Evolutionary conservation across 2,888 invertebrate genomes (phyloP), one percentile per base, ranked within the genome.

Genomic region (Nomada ferruginata): DNA sequence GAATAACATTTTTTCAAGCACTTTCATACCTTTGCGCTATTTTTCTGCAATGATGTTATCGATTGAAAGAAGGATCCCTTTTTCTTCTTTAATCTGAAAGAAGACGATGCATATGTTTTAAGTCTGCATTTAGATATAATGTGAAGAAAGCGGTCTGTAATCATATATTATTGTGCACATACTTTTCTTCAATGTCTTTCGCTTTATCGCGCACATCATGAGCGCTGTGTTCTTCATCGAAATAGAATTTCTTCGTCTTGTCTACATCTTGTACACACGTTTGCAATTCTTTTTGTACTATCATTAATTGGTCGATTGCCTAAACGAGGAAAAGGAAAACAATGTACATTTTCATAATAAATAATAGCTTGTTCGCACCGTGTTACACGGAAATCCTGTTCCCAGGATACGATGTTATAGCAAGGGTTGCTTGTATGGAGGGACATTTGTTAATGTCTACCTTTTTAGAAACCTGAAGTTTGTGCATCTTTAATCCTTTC

Each of bases 51-150:
- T 76, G 98, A 98, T 11, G 98, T 98, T 91, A 99, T 97, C 13
- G 98, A 98, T 94, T 98, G 98, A 94, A 99, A 99, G 94, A 99
- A 97, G 9, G 98, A 98, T 26, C 98, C 98, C 91, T 98, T 98
- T 95, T 98, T 98, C 95, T 98, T 98, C 94, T 98, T 98, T 88
- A 99, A 94, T 93, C 98, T 98, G 57, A 13, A 26, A 57, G 94
- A 84, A 74, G 76, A 70, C 13, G 18, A 61, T n/a, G 18, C 26
- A 36, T 74, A 50, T 15, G 44, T 11, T 11, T 52, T 57, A 50
- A 93, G 94, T 52, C 15, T 20, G 18, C 26, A 52, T 50, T 68
- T 50, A 18, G 15, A 57, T 47, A 47, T 15, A 47, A 47, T 13
- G 26, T 2, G 26, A 13, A 15, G 15, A 1, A 1, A 13, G 47